These are phyloP conservation scores for Hydractinia echinata DNA, from an alignment of 30 jellyfish, hydroid and myxozoan species.

Conservation along the genomic window DNA sequence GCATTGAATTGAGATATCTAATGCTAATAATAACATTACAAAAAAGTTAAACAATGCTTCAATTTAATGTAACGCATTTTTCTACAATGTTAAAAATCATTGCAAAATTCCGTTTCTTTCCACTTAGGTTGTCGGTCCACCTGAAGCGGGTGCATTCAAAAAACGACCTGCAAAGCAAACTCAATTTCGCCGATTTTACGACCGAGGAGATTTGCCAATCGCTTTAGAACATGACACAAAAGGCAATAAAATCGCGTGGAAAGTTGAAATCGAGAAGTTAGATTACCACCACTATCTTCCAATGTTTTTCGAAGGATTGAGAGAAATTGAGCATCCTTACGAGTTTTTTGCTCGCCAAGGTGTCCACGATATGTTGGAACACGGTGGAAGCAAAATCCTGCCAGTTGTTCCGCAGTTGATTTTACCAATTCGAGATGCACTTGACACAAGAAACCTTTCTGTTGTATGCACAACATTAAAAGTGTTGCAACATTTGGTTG, in stretches of 20 bases:
- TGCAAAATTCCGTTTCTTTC: background rate
- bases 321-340: constrained; percentile 83
- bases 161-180: constrained; percentile 85
- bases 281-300: constrained; percentile 96
- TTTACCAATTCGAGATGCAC: constrained; percentile 82
- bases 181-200: constrained; percentile 74
- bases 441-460: constrained; percentile 67
- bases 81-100: background rate
- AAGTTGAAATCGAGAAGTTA: constrained; percentile 85
- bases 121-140: constrained; percentile 83
- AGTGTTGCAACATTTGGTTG: constrained; percentile 77
- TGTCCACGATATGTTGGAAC: constrained; percentile 85
- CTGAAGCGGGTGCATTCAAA: constrained; percentile 88
- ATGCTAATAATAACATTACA: too few species aligned
- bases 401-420: constrained; percentile 92
- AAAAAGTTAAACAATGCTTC: too few species aligned
- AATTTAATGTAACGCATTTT: too few species aligned
- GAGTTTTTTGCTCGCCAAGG: constrained; percentile 96
- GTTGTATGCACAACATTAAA: constrained; percentile 80
- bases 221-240: constrained; percentile 94
- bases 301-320: constrained; percentile 78
- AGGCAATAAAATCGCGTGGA: constrained; percentile 95
- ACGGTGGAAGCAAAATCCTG: constrained; percentile 81
- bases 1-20: too few species aligned
- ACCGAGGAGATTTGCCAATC: constrained; percentile 87